Evolutionary conservation across 2,888 invertebrate genomes (phyloP).

Genomic region (Rhopalosiphum nymphaeae): DNA sequence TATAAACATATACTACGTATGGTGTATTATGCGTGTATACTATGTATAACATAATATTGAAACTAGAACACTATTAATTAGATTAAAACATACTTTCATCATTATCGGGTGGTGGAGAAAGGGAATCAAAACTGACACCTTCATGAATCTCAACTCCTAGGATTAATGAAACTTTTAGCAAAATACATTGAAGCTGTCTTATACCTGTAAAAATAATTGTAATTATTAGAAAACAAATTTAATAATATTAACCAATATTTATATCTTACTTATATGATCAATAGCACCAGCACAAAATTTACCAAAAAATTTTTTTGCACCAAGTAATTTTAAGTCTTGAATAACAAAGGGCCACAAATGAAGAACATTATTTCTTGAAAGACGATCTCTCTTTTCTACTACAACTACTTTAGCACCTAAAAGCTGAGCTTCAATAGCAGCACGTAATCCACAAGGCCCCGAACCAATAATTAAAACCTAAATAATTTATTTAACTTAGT

Average conservation of each 20-base stretch:
- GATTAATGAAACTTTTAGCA: constrained; percentile 93
- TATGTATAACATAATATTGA: background rate
- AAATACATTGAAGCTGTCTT: constrained; percentile 93
- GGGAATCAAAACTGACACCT: constrained; percentile 88
- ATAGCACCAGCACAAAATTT: constrained; percentile 99
- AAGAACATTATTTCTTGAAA: constrained; percentile 96
- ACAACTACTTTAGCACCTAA: constrained; percentile 96
- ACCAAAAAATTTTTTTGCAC: constrained; percentile 98
- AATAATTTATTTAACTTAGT: constrained; percentile 53
- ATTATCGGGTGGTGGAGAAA: constrained; percentile 78
- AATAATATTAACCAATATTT: constrained; percentile 2
- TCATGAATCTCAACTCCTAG: constrained; percentile 97
- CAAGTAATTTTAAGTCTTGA: constrained; percentile 90
- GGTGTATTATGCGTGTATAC: background rate
- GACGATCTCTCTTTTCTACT: constrained; percentile 93
- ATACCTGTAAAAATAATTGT: constrained; percentile 77
- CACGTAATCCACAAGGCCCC: constrained; percentile 94
- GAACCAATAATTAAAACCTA: constrained; percentile 91
- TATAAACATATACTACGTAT: background rate
- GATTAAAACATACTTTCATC: constrained; percentile 73
- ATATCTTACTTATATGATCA: constrained; percentile 89
- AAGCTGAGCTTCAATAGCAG: constrained; percentile 96
- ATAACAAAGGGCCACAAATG: constrained; percentile 99
- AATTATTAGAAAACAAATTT: constrained; percentile 73
- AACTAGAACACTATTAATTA: background rate